Percentiles rank a stretch among this genome's conserved stretches.
These are phyloP conservation scores for Marronus borbonicus DNA, from an alignment of 2,888 invertebrate genomes.

Conservation along the genomic window DNA sequence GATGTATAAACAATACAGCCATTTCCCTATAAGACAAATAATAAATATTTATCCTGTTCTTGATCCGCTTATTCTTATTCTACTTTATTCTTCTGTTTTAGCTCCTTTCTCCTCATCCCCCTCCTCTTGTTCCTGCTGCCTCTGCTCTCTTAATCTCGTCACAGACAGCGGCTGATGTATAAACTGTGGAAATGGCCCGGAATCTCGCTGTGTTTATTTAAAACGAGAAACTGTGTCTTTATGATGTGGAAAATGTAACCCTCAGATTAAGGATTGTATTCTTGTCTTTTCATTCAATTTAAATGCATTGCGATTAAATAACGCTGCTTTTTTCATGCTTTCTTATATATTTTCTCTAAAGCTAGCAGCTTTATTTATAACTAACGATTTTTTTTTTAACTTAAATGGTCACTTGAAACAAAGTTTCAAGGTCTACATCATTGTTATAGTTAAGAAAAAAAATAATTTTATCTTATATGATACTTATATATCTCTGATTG, in stretches of 20 bases:
- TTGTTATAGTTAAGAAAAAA: too few species aligned
- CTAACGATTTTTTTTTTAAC: too few species aligned
- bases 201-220: conserved; percentile 42
- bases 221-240: conserved; percentile 31
- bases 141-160: conserved; percentile 61
- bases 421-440: too few species aligned
- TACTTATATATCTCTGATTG: too few species aligned
- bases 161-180: conserved; percentile 44
- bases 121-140: conserved; percentile 64
- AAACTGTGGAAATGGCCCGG: conserved; percentile 32
- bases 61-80: conserved; percentile 64
- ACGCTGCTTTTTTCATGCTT: not conserved
- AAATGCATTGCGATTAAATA: not conserved
- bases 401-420: too few species aligned
- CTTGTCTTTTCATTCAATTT: conserved; percentile 11
- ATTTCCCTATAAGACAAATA: conserved; percentile 60
- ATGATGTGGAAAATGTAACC: conserved; percentile 40
- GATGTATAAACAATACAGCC: conserved; percentile 55
- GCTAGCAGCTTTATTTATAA: too few species aligned
- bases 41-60: conserved; percentile 66
- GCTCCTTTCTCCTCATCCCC: conserved; percentile 58
- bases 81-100: conserved; percentile 12
- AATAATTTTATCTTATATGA: too few species aligned
- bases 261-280: conserved; percentile 24
- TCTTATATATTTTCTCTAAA: not conserved